Percentiles rank a stretch among this genome's conserved stretches.
phyloP scores from a whole-genome alignment of 1,140 invertebrate genomes.

The Hylyphantes graminicola region DNA sequence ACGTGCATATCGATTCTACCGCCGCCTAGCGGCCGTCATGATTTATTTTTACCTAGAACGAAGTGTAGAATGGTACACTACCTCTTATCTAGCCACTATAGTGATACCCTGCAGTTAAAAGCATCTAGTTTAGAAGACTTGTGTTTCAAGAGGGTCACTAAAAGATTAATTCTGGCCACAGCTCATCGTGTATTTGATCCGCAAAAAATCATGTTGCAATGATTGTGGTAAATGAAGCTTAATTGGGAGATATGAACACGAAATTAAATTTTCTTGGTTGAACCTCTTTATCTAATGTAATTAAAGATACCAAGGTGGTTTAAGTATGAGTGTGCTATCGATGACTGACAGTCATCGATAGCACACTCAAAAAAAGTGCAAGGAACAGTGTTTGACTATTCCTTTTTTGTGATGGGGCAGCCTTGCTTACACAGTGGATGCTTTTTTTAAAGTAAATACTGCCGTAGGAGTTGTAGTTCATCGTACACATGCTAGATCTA shows the following conservation, averaged over 20 bases:
- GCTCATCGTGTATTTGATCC: constrained; percentile 15
- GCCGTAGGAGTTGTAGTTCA: not conserved
- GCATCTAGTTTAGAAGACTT: not conserved
- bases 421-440: constrained; percentile 2
- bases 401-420: constrained; percentile 1
- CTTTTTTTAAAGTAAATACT: not conserved
- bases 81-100: too few relatives aligned
- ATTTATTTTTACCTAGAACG: too few relatives aligned
- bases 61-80: too few relatives aligned
- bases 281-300: not conserved
- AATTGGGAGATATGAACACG: not conserved
- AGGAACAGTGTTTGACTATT: too few relatives aligned
- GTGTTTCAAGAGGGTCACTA: not conserved
- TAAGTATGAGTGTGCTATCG: not conserved
- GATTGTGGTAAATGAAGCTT: not conserved
- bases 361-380: too few relatives aligned
- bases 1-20: too few relatives aligned
- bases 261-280: not conserved
- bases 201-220: not conserved
- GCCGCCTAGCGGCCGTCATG: too few relatives aligned
- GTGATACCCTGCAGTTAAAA: too few relatives aligned
- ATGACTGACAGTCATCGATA: too few relatives aligned
- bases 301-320: constrained; percentile 17
- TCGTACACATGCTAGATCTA: constrained; percentile 12
- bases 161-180: not conserved